These are phyloP conservation scores for Felis chaus DNA, from an alignment of 2,113 vertebrate genomes.

Conservation along the genomic window DNA sequence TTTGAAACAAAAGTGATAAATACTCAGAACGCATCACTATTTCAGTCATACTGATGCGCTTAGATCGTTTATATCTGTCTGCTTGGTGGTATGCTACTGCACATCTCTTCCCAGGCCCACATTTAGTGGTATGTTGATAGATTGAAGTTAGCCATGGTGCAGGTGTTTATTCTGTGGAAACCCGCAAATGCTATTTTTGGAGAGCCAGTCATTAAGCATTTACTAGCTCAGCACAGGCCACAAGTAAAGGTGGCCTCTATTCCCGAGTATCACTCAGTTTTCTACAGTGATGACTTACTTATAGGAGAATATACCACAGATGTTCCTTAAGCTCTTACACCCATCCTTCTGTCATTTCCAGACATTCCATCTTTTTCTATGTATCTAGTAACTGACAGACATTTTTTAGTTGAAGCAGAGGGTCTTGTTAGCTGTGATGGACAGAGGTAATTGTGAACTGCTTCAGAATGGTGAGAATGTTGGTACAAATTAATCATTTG, in stretches of 20 bases:
- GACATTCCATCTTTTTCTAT: background rate
- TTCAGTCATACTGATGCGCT: background rate
- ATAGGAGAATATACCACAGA: background rate
- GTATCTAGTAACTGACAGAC: constrained; percentile 25
- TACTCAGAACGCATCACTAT: background rate
- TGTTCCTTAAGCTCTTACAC: background rate
- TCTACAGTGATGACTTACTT: background rate
- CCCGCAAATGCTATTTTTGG: background rate
- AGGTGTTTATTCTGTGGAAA: background rate
- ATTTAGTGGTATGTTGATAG: fast-evolving
- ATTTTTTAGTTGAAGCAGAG: constrained; percentile 65
- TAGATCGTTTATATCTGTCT: background rate
- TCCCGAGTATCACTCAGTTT: background rate
- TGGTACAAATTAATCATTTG: constrained; percentile 63
- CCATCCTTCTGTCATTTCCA: background rate
- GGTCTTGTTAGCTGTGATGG: constrained; percentile 75
- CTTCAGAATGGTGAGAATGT: constrained; percentile 68
- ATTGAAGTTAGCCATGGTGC: background rate
- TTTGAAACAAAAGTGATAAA: background rate
- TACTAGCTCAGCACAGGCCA: background rate
- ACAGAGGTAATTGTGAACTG: constrained; percentile 73
- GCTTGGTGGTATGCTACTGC: fast-evolving
- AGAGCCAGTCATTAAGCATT: background rate
- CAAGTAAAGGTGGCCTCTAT: background rate
- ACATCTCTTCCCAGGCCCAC: fast-evolving